phyloP scores from a whole-genome alignment of 2,888 invertebrate species.

The Meteorus cinctellus region DNA sequence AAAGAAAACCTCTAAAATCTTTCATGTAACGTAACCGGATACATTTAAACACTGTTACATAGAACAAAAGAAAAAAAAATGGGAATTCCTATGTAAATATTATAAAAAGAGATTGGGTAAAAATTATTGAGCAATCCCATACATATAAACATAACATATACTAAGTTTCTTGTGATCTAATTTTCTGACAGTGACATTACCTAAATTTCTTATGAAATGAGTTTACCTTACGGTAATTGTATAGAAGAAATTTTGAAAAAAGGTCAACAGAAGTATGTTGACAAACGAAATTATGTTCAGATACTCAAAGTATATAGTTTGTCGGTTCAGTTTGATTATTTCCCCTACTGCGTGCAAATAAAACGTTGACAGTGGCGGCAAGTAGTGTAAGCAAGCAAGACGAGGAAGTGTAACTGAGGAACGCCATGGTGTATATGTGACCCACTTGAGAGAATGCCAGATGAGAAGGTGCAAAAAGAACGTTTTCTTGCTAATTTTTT shows the following conservation, averaged over 20 bases:
- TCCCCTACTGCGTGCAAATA: neutral
- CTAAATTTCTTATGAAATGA: slow-evolving; percentile 33
- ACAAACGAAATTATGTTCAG: slow-evolving; percentile 40
- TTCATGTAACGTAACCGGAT: slow-evolving; percentile 25
- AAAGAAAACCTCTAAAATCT: slow-evolving; percentile 6
- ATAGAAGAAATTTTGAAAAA: slow-evolving; percentile 12
- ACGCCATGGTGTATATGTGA: slow-evolving; percentile 37
- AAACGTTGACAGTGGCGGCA: slow-evolving; percentile 7
- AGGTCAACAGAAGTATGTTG: slow-evolving; percentile 40
- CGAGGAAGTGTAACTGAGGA: slow-evolving; percentile 24
- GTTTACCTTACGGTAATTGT: slow-evolving; percentile 21
- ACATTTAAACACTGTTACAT: neutral
- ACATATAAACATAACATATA: neutral
- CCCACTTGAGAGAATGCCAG: slow-evolving; percentile 44
- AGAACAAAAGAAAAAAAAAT: neutral
- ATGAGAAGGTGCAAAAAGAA: slow-evolving; percentile 32
- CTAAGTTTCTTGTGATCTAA: slow-evolving; percentile 24
- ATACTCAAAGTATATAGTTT: slow-evolving; percentile 25
- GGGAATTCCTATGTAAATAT: neutral
- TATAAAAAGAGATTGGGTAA: neutral
- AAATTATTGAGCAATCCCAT: slow-evolving; percentile 17
- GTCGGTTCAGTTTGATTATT: slow-evolving; percentile 14
- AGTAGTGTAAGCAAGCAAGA: slow-evolving; percentile 18
- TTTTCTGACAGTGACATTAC: slow-evolving; percentile 31
- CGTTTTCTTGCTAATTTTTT: slow-evolving; percentile 13